Base-by-base conservation (phyloP, 2,113 vertebrate genomes). In the Seriola rivoliana region DNA sequence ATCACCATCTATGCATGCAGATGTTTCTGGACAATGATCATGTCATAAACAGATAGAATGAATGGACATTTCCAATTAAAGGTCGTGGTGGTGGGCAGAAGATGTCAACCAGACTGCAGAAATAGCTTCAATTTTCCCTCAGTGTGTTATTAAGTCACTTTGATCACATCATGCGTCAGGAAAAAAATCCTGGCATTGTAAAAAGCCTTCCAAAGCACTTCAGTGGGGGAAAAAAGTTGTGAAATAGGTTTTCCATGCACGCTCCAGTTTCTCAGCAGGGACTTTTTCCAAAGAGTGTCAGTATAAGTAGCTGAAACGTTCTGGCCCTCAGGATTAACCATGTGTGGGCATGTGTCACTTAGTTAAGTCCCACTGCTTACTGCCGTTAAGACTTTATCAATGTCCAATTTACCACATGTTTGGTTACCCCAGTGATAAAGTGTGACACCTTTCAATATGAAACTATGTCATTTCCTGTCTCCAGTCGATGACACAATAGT, bases 231-330 rank as follows among this genome's bases (percentile, higher is more conserved):
- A 76, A 80, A 75, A 85, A 71, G 60, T 59, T 78, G 76, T 72
- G 83, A 84, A 93, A 92, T 88, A 80, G 88, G 76, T 92, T 94
- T 93, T 92, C 90, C 92, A 90, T 89, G 70, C 65, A n/a, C 74
- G 81, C 83, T 85, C 83, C 74, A 85, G 66, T 84, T 93, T 89
- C 80, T 83, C 74, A 77, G 68, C 13, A 13, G 80, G 73, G 81
- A 85, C 81, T 85, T 91, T 90, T 91, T 87, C 79, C 85, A 89
- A 73, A 57, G 38, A 78, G 81, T 46, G 70, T 79, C 59, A 74
- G 63, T 4, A 46, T 70, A 66, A 85, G 69, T n/a, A 36, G 82
- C 59, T 78, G 85, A 84, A 81, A 76, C 68, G 19, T 65, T 62
- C 68, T 59, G 73, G 68, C 29, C 38, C 62, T 42, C 9, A 42